Percentiles rank a stretch among this genome's conserved stretches.
Evolutionary conservation across 2,888 invertebrate genomes (phyloP).

Genomic region (Oscheius sp.): DNA sequence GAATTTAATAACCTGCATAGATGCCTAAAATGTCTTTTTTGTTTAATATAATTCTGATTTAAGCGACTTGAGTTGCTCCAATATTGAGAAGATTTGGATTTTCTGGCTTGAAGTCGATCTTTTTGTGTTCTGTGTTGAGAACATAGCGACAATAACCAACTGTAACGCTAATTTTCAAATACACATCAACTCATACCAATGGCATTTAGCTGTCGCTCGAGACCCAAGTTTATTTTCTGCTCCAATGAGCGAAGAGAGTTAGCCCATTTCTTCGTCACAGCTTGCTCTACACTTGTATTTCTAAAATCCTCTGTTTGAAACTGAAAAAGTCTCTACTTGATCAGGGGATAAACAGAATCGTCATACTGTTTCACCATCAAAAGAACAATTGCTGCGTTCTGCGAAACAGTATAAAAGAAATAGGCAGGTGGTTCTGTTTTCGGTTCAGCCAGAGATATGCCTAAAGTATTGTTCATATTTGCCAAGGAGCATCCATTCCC

Average conservation of each 20-base stretch:
- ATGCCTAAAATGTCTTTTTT: slow-evolving; percentile 32
- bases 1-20: slow-evolving; percentile 80
- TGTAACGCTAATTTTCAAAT: not conserved
- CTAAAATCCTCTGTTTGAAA: slow-evolving; percentile 74
- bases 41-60: not conserved
- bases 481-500: not conserved
- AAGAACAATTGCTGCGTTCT: slow-evolving; percentile 90
- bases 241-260: slow-evolving; percentile 87
- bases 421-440: slow-evolving; percentile 87
- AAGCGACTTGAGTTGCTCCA: slow-evolving; percentile 36
- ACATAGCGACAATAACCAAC: slow-evolving; percentile 87
- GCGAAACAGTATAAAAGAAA: slow-evolving; percentile 88
- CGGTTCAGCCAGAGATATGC: slow-evolving; percentile 78
- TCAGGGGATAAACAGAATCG: slow-evolving; percentile 86
- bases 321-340: slow-evolving; percentile 76
- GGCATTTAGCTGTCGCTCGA: slow-evolving; percentile 80
- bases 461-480: slow-evolving; percentile 38
- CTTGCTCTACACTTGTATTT: slow-evolving; percentile 86
- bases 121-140: slow-evolving; percentile 90
- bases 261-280: slow-evolving; percentile 86
- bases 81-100: slow-evolving; percentile 45
- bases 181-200: slow-evolving; percentile 74
- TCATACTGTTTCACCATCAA: slow-evolving; percentile 90
- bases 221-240: slow-evolving; percentile 82
- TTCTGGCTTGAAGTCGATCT: slow-evolving; percentile 83